A percentile compares a stretch with the other conserved stretches of the same genome.
phyloP scores from a whole-genome alignment of 2,797 vertebrate genomes.

The Vireo griseus region DNA sequence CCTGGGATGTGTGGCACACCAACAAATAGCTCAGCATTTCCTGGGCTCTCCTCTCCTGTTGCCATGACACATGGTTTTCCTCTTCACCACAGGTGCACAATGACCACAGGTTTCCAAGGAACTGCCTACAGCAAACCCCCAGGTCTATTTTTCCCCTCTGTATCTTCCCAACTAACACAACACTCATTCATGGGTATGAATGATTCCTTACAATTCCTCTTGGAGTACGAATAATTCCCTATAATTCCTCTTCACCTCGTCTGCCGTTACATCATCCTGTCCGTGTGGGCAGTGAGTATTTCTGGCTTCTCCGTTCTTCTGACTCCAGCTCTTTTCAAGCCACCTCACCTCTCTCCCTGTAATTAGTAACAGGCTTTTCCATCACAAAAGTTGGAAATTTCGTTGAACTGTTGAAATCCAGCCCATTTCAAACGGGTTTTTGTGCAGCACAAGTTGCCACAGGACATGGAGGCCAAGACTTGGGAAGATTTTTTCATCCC shows the following conservation, averaged over 20 bases:
- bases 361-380: neutral
- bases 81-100: neutral
- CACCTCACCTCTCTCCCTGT: neutral
- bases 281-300: neutral
- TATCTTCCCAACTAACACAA: neutral
- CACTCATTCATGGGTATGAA: neutral
- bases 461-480: neutral
- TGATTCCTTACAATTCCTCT: neutral
- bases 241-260: neutral
- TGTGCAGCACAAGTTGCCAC: neutral
- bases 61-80: rapidly evolving
- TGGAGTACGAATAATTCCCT: neutral
- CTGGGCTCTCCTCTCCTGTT: neutral
- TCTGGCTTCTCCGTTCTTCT: neutral
- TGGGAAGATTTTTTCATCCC: neutral
- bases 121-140: neutral
- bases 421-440: neutral
- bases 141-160: neutral
- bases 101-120: neutral
- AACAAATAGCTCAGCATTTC: neutral
- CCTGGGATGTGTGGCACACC: neutral
- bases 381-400: neutral
- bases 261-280: neutral
- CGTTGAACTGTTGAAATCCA: neutral
- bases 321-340: neutral